These are phyloP conservation scores for Microtus ochrogaster DNA, from an alignment of 2,113 vertebrate species.

Conservation along the genomic window DNA sequence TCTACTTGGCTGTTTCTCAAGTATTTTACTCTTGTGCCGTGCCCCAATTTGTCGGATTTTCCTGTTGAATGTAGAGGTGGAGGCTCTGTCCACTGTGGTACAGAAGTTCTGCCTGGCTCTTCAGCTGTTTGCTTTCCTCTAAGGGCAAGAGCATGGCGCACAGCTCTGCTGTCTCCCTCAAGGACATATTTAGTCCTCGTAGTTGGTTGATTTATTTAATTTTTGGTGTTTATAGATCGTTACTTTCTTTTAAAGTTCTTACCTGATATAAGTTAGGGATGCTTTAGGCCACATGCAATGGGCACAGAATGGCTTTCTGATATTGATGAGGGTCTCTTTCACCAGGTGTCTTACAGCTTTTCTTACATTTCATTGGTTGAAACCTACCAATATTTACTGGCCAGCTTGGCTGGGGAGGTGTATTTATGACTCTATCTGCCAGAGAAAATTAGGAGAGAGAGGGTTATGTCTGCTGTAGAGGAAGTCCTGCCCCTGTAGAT, in stretches of 20 bases:
- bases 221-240: neutral
- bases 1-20: neutral
- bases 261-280: neutral
- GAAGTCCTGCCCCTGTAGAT: neutral
- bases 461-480: neutral
- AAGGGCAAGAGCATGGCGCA: neutral
- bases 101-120: neutral
- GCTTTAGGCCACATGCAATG: neutral
- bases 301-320: neutral
- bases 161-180: neutral
- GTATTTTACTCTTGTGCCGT: neutral
- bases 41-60: slow-evolving; percentile 13
- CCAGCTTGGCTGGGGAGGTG: neutral
- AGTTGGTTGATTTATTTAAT: slow-evolving; percentile 2
- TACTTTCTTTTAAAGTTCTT: neutral
- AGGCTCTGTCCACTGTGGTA: neutral
- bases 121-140: slow-evolving; percentile 3
- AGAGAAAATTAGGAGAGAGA: neutral
- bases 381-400: neutral
- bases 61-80: neutral
- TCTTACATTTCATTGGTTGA: neutral
- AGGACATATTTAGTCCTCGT: neutral
- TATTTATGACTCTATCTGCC: neutral
- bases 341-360: neutral
- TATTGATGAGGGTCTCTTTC: neutral